Evolutionary conservation across 1,140 invertebrate genomes (phyloP).

Genomic region (Drosophila miranda): DNA sequence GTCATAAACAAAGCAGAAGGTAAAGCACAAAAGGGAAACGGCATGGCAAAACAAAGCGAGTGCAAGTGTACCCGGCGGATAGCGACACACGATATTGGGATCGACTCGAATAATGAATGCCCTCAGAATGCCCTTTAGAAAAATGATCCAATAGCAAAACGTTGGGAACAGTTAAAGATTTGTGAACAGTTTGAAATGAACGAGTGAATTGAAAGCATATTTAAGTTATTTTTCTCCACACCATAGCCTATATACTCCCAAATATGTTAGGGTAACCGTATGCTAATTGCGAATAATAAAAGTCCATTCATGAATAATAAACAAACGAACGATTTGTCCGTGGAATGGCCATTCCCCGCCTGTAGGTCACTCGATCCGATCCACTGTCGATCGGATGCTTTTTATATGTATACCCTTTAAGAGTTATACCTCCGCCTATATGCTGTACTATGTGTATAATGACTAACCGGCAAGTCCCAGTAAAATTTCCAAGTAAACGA

Average conservation of each 20-base stretch:
- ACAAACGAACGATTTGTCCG: constrained; percentile 48
- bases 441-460: not conserved
- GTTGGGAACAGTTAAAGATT: no score
- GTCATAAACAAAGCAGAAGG: constrained; percentile 47
- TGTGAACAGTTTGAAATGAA: no score
- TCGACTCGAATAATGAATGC: constrained; percentile 10
- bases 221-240: no score
- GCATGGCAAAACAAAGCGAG: constrained; percentile 44
- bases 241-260: not conserved
- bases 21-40: constrained; percentile 21
- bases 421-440: no score
- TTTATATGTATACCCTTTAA: constrained; percentile 3
- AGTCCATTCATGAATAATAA: constrained; percentile 52
- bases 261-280: constrained; percentile 10
- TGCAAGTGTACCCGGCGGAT: constrained; percentile 42
- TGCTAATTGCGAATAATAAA: constrained; percentile 46
- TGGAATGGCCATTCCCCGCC: constrained; percentile 17
- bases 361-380: constrained; percentile 33
- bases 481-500: not conserved
- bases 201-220: no score
- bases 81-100: not conserved
- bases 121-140: not conserved
- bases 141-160: no score
- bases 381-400: constrained; percentile 27
- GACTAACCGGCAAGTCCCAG: constrained; percentile 24